These are phyloP conservation scores for Isichthys henryi DNA, from an alignment of 2,113 vertebrate genomes.

Conservation along the genomic window DNA sequence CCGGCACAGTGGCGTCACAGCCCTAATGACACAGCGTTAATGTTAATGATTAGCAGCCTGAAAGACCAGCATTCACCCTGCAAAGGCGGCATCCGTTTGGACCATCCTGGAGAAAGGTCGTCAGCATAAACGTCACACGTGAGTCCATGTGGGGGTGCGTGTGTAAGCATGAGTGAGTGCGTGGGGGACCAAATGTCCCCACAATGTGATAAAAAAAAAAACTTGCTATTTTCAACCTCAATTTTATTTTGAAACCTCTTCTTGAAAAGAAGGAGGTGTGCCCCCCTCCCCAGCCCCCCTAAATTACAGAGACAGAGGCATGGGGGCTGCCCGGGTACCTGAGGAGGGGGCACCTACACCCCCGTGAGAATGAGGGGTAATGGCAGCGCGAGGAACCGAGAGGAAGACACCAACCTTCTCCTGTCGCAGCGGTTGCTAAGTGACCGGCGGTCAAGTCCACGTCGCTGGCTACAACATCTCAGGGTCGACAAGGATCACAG, in stretches of 20 bases:
- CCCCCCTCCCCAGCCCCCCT: background rate
- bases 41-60: slow-evolving; percentile 48
- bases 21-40: slow-evolving; percentile 40
- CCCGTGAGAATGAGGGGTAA: background rate
- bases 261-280: background rate
- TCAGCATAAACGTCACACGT: background rate
- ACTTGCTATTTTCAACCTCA: background rate
- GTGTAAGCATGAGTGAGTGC: background rate
- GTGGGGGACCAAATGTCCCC: background rate
- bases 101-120: background rate
- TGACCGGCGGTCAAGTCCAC: background rate
- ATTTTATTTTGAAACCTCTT: background rate
- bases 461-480: background rate
- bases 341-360: background rate
- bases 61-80: slow-evolving; percentile 34
- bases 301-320: background rate
- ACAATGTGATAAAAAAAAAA: background rate
- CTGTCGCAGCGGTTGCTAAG: background rate
- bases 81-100: background rate
- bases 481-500: background rate
- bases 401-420: background rate
- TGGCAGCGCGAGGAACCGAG: background rate
- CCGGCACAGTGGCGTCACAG: slow-evolving; percentile 35
- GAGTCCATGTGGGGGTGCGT: background rate
- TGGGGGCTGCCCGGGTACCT: background rate